Evolutionary conservation across 2,113 vertebrate genomes (phyloP).

Genomic region (Cottus gobio): DNA sequence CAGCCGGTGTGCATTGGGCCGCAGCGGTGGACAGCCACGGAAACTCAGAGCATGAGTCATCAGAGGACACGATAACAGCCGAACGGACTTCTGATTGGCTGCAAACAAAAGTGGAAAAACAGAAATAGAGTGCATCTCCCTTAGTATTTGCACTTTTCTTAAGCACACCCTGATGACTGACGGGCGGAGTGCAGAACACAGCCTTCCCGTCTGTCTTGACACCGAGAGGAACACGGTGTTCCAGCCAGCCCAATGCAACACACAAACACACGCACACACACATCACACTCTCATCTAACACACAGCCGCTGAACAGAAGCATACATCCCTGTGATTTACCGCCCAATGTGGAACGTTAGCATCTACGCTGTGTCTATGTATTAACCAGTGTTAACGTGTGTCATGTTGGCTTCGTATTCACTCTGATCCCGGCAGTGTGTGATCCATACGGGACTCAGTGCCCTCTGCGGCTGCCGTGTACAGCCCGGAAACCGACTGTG

Average conservation of each 20-base stretch:
- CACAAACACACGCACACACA: not conserved
- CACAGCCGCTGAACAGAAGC: constrained; percentile 6
- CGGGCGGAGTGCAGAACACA: constrained; percentile 35
- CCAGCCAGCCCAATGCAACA: constrained; percentile 55
- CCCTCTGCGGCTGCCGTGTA: constrained; percentile 12
- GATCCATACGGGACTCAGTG: too few species aligned
- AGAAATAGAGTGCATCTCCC: constrained; percentile 15
- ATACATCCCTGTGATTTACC: constrained; percentile 11
- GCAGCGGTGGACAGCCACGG: not conserved
- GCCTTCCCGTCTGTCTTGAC: constrained; percentile 41
- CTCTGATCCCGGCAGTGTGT: too few species aligned
- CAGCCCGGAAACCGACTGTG: constrained; percentile 21
- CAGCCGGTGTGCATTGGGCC: not conserved
- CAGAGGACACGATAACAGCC: constrained; percentile 4
- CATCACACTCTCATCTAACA: not conserved
- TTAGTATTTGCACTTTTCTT: constrained; percentile 22
- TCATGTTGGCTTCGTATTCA: too few species aligned
- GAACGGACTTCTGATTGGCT: constrained; percentile 14
- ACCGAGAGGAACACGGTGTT: constrained; percentile 57
- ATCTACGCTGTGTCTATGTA: not conserved
- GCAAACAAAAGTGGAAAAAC: constrained; percentile 7
- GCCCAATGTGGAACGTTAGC: constrained; percentile 1
- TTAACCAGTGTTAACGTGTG: not conserved
- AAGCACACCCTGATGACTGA: constrained; percentile 41
- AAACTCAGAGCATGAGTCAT: constrained; percentile 32